phyloP scores from a whole-genome alignment of 2,113 vertebrate genomes.

The Cephalopholis sonnerati region DNA sequence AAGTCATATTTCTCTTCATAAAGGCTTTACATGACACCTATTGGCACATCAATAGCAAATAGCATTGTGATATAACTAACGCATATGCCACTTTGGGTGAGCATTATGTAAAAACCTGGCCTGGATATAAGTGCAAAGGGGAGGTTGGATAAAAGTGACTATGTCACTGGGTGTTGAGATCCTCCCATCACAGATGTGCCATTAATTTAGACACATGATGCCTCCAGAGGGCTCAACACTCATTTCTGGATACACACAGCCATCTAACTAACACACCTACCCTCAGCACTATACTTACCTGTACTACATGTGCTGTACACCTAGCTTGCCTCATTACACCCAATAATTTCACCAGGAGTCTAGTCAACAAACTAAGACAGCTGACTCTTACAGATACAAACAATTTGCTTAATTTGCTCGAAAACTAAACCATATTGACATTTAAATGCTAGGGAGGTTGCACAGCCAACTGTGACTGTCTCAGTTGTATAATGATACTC shows the following conservation, averaged over 20 bases:
- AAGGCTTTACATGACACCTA: too few relatives aligned
- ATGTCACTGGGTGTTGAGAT: constrained; percentile 4
- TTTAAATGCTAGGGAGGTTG: constrained; percentile 20
- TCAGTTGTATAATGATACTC: constrained; percentile 34
- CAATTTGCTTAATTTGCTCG: constrained; percentile 9
- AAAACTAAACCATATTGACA: constrained; percentile 13
- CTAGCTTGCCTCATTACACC: constrained; percentile 14
- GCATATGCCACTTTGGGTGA: neutral
- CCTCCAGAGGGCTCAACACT: neutral
- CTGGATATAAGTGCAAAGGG: constrained; percentile 12
- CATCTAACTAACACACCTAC: neutral
- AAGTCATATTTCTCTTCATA: constrained; percentile 3
- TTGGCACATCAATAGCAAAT: neutral
- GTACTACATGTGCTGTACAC: neutral
- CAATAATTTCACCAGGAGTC: constrained; percentile 14
- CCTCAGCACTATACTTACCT: neutral
- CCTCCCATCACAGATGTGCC: constrained; percentile 34
- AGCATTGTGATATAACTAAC: neutral
- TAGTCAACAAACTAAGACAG: constrained; percentile 15
- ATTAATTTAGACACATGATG: constrained; percentile 31
- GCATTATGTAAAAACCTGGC: neutral
- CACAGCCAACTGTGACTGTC: neutral
- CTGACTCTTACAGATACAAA: constrained; percentile 25
- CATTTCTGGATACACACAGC: constrained; percentile 1
- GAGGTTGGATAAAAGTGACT: neutral